These are phyloP conservation scores for Sus cebifrons DNA, from an alignment of 2,797 vertebrate genomes.

Conservation along the genomic window DNA sequence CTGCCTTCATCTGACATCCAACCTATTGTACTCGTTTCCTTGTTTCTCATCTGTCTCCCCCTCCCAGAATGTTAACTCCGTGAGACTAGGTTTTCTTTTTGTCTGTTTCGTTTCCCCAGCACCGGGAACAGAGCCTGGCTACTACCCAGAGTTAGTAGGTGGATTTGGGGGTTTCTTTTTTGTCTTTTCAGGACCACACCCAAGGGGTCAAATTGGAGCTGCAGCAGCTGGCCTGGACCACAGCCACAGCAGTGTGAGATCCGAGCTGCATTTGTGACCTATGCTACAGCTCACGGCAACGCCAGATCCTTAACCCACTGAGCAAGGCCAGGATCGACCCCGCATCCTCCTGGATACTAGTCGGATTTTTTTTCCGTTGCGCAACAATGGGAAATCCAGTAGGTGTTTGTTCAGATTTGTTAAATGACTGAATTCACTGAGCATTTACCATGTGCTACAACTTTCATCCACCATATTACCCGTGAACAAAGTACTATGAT, in stretches of 20 bases:
- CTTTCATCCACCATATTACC: background rate
- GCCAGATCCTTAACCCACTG: too few species aligned
- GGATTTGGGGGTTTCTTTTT: too few species aligned
- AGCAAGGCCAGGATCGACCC: too few species aligned
- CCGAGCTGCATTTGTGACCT: too few species aligned
- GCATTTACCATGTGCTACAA: background rate
- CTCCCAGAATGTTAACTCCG: background rate
- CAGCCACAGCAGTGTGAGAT: too few species aligned
- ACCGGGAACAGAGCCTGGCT: background rate
- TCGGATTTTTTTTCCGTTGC: too few species aligned
- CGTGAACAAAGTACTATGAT: rapidly evolving
- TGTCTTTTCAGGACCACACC: too few species aligned
- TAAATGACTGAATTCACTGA: background rate
- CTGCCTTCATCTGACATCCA: background rate
- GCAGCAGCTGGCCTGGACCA: too few species aligned
- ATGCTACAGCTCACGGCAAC: too few species aligned
- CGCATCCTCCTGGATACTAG: too few species aligned
- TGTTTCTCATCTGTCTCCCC: background rate
- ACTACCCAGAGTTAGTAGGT: too few species aligned
- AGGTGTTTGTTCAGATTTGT: background rate
- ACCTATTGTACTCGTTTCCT: background rate
- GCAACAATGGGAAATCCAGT: background rate
- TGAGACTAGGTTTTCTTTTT: background rate
- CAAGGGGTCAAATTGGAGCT: too few species aligned
- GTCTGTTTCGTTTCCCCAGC: background rate